Evolutionary conservation across 2,797 vertebrate genomes (phyloP).

Genomic region (Xiphophorus birchmanni): DNA sequence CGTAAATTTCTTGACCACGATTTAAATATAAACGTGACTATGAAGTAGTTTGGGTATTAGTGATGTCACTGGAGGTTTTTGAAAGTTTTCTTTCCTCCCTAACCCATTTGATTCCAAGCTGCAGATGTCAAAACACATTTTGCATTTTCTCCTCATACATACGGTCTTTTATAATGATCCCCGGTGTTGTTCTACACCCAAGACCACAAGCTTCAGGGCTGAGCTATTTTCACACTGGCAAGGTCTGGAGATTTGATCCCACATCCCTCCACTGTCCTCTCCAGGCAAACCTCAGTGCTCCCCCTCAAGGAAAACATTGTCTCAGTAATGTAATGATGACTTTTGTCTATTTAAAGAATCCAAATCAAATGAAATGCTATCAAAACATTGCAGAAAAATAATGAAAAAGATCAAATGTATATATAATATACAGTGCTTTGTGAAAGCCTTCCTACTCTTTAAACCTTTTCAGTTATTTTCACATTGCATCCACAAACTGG

Average conservation of each 20-base stretch:
- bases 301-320: conserved; percentile 79
- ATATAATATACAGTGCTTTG: background rate
- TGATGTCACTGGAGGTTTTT: conserved; percentile 76
- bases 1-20: conserved; percentile 65
- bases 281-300: conserved; percentile 76
- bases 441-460: background rate
- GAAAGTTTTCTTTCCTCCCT: conserved; percentile 61
- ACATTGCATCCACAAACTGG: background rate
- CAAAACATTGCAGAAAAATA: conserved; percentile 34
- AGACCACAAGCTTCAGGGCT: conserved; percentile 75
- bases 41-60: conserved; percentile 59
- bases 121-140: conserved; percentile 73
- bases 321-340: conserved; percentile 68
- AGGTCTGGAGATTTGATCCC: conserved; percentile 76
- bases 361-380: conserved; percentile 70
- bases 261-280: conserved; percentile 80
- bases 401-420: conserved; percentile 6
- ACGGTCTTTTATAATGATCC: conserved; percentile 73
- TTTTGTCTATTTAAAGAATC: conserved; percentile 74
- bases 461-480: background rate
- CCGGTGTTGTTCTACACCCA: conserved; percentile 75
- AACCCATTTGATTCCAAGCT: conserved; percentile 60
- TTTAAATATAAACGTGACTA: conserved; percentile 74
- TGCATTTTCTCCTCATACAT: conserved; percentile 68
- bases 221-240: conserved; percentile 83